Percentiles rank a stretch among this genome's conserved stretches.
Evolutionary conservation across 2,797 vertebrate species (phyloP).

Genomic region (Leptoclinus maculatus): DNA sequence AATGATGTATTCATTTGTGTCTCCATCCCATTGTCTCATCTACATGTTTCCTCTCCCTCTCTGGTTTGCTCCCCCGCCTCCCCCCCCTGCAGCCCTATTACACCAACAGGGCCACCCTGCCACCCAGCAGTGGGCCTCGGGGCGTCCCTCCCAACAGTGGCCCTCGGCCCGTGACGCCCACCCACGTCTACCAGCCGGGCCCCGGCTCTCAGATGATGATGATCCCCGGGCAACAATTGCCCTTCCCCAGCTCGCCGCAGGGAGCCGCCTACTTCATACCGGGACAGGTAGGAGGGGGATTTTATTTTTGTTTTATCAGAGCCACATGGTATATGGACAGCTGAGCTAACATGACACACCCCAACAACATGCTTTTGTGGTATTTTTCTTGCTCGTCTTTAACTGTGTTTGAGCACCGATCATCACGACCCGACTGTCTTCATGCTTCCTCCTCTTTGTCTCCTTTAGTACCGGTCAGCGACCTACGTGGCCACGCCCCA

Average conservation of each 20-base stretch:
- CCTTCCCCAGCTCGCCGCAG: constrained; percentile 90
- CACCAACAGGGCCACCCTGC: constrained; percentile 89
- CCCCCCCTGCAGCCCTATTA: constrained; percentile 91
- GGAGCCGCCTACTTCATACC: constrained; percentile 92
- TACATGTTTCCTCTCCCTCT: neutral
- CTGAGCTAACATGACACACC: neutral
- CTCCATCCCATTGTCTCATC: neutral
- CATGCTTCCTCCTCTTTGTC: neutral
- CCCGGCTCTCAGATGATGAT: constrained; percentile 97
- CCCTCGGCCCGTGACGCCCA: constrained; percentile 90
- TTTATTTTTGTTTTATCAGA: neutral
- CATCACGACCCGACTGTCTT: too few species aligned
- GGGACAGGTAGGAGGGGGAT: constrained; percentile 88
- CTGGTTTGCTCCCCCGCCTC: constrained; percentile 39
- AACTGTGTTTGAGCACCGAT: too few species aligned
- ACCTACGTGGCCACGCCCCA: constrained; percentile 93
- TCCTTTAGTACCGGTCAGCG: constrained; percentile 85
- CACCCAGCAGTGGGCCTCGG: constrained; percentile 87
- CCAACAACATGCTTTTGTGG: too few species aligned
- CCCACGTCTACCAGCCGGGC: constrained; percentile 91
- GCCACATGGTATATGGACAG: neutral
- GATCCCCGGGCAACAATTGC: constrained; percentile 92
- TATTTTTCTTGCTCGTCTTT: too few species aligned
- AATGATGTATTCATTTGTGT: constrained; percentile 16
- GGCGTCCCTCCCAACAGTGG: constrained; percentile 89